These are phyloP conservation scores for Sclerodermus sp. DNA, from an alignment of 2,888 invertebrate genomes.

Conservation along the genomic window DNA sequence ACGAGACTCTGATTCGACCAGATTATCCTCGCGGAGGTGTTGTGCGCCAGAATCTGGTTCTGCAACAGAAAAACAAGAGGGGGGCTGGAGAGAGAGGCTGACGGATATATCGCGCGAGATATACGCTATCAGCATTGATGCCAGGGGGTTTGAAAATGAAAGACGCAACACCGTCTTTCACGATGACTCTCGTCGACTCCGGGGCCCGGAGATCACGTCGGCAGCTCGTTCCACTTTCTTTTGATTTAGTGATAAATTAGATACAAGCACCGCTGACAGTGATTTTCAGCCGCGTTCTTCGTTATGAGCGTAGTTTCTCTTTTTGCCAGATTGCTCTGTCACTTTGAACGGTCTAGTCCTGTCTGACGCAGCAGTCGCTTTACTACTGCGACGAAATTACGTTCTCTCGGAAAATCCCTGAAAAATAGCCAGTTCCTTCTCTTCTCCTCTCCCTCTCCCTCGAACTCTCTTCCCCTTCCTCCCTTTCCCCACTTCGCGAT, in stretches of 20 bases:
- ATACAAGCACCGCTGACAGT: conserved; percentile 9
- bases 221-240: conserved; percentile 20
- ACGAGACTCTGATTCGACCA: conserved; percentile 91
- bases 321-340: no score
- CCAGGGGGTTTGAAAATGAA: background rate
- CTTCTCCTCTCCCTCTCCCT: no score
- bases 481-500: no score
- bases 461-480: no score
- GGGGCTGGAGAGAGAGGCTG: background rate
- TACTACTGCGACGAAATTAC: no score
- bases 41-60: conserved; percentile 71
- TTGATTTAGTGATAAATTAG: conserved; percentile 23
- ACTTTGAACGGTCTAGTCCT: no score
- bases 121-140: background rate
- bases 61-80: conserved; percentile 7
- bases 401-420: no score
- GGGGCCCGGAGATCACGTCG: conserved; percentile 14
- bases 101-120: background rate
- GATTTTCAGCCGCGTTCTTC: background rate
- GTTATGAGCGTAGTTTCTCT: no score
- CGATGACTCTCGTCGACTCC: background rate
- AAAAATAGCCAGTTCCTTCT: no score
- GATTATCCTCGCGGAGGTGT: conserved; percentile 84
- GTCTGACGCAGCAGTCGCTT: no score
- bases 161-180: background rate